Evolutionary conservation across 2,888 invertebrate genomes (phyloP), one percentile per base, ranked within the genome.

Genomic region (Rotaria sp.): DNA sequence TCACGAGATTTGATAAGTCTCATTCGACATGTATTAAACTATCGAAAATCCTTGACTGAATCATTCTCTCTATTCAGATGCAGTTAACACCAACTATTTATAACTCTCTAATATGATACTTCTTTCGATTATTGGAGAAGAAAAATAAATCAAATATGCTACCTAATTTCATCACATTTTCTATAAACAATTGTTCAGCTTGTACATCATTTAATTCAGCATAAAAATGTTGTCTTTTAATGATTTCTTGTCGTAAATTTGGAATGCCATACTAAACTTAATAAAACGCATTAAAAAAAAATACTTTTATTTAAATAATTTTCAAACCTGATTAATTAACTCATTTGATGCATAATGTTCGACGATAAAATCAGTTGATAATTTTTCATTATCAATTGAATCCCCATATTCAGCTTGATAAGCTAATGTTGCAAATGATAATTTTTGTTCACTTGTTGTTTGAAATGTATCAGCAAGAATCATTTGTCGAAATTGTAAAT

Each of bases 401-500:
- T 35, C 45, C 13, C 80, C 80, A n/a, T 80, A 80, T 45, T 80
- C 80, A 24, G 80, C 80, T 80, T 80, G 80, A 80, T 45, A 80
- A 11, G 80, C 80, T n/a, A 80, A 80, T 15, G 80, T 2, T 45
- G 80, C 13, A 45, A 80, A 80, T 45, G 80, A 41, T 45, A 80
- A 26, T 80, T 80, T 80, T 45, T 80, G 45, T 41, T 80, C 80
- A n/a, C 15, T 80, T 2, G 26, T 45, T 15, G n/a, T 80, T 41
- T 80, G 45, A 45, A 80, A 80, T n/a, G 45, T n/a, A n/a, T 80
- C 80, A n/a, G 45, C 15, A 45, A 80, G 80, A n/a, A 80, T n/a
- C 80, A 80, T 80, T 80, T 80, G 80, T 45, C 80, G 80, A 80
- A 80, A 80, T 80, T 80, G 80, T n/a, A 80, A 45, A 45, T 80